Conservation (phyloP, 2,797 vertebrate species). For the Mus spretus region DNA sequence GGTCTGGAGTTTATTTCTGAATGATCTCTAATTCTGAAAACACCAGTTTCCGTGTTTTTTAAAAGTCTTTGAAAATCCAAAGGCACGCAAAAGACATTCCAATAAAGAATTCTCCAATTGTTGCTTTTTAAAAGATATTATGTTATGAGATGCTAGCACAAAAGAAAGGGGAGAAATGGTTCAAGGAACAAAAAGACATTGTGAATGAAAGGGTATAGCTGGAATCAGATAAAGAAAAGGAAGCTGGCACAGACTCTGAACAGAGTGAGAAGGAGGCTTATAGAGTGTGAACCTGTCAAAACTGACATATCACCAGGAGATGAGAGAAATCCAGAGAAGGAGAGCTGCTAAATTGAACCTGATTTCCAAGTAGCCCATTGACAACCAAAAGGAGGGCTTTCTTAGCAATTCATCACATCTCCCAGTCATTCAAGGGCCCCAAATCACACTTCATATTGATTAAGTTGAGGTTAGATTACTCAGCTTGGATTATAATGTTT, state of each 20-base stretch:
- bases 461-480: background rate
- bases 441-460: background rate
- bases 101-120: background rate
- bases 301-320: background rate
- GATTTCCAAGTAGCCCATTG: background rate
- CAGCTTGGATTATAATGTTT: background rate
- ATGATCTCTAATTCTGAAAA: background rate
- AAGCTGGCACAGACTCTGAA: background rate
- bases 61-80: background rate
- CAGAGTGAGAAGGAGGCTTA: background rate
- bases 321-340: background rate
- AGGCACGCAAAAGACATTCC: background rate
- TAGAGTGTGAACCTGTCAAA: too few relatives aligned
- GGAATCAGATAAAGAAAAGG: background rate
- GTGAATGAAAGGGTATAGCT: background rate
- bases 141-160: background rate
- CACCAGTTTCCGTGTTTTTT: background rate
- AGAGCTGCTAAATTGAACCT: background rate
- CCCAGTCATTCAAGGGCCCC: background rate
- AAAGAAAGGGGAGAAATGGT: background rate
- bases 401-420: background rate
- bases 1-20: background rate
- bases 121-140: background rate
- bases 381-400: background rate
- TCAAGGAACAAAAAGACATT: background rate